Conservation (phyloP, 2,113 vertebrate genomes). For the Gavialis gangeticus region DNA sequence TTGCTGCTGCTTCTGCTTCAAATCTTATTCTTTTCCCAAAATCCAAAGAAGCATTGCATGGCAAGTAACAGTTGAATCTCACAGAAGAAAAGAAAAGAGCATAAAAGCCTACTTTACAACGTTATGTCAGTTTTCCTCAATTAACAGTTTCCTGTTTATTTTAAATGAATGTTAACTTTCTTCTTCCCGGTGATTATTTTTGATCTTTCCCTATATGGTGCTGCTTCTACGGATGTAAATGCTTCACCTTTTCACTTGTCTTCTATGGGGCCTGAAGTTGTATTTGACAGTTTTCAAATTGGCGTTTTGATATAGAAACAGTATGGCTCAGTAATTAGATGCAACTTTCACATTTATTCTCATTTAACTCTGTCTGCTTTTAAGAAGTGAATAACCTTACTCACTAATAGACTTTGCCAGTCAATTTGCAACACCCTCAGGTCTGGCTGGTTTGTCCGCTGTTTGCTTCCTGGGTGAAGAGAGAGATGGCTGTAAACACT, state of each 20-base stretch:
- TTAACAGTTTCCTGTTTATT: constrained; percentile 40
- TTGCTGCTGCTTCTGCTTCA: constrained; percentile 11
- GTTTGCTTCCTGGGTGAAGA: neutral
- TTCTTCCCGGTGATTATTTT: constrained; percentile 19
- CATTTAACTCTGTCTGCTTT: neutral
- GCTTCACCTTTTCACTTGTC: neutral
- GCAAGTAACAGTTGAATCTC: constrained; percentile 25
- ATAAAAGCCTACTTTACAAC: constrained; percentile 33
- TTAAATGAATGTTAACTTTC: constrained; percentile 1
- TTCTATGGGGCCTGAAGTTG: constrained; percentile 49
- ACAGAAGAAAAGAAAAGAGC: neutral
- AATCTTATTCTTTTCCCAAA: constrained; percentile 10
- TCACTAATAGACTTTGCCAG: neutral
- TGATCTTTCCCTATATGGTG: neutral
- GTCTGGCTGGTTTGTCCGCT: neutral
- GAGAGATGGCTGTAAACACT: neutral
- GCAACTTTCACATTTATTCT: neutral
- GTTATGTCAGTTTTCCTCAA: constrained; percentile 24
- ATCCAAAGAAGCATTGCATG: constrained; percentile 35
- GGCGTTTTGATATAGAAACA: neutral
- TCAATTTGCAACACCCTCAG: neutral
- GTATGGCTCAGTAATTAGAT: neutral
- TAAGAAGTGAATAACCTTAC: neutral
- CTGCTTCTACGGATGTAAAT: constrained; percentile 8
- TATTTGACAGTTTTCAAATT: neutral